Evolutionary conservation across 1,140 invertebrate genomes (phyloP), one percentile per base, ranked within the genome.

Genomic region (Aradophagus sp.): DNA sequence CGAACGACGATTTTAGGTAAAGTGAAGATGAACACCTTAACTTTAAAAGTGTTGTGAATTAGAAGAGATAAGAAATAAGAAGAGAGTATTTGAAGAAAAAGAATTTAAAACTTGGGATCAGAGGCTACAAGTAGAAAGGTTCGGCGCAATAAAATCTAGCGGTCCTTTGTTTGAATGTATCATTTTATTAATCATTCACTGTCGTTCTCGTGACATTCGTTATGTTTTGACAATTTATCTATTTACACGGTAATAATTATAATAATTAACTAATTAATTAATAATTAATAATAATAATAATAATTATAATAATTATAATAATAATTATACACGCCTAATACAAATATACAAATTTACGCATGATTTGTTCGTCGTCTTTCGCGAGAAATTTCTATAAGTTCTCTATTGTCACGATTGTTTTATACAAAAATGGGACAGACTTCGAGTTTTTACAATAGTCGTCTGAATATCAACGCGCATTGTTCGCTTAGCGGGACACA

Each of bases 221-320:
- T 77, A 77, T 66, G 56, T 80, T 82, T 84, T 80, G 84, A 84
- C 83, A 84, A 82, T 84, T 81, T 65, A 79, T 80, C 77, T 85
- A 85, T 85, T 79, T 85, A 84, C 83, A 85, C 75, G 75, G 75
- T 80, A 76, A 66, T 76, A 58, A 73, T 78, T 78, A 78, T 81
- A 77, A 76, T n/a, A n/a, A n/a, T n/a, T n/a, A n/a, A n/a, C n/a
- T n/a, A n/a, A n/a, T n/a, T n/a, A n/a, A n/a, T n/a, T n/a, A n/a
- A n/a, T n/a, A n/a, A n/a, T n/a, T n/a, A n/a, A n/a, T n/a, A n/a
- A n/a, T n/a, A n/a, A n/a, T 82, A 72, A 75, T 82, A 80, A 73
- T 77, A 56, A 72, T 69, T 74, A n/a, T n/a, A 80, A 70, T 79
- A 70, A 77, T 80, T 69, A 75, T 83, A 75, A 78, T 83, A 74